Percentiles rank a stretch among this genome's conserved stretches.
phyloP scores from a whole-genome alignment of 2,113 vertebrate species.

The Plotosus lineatus region DNA sequence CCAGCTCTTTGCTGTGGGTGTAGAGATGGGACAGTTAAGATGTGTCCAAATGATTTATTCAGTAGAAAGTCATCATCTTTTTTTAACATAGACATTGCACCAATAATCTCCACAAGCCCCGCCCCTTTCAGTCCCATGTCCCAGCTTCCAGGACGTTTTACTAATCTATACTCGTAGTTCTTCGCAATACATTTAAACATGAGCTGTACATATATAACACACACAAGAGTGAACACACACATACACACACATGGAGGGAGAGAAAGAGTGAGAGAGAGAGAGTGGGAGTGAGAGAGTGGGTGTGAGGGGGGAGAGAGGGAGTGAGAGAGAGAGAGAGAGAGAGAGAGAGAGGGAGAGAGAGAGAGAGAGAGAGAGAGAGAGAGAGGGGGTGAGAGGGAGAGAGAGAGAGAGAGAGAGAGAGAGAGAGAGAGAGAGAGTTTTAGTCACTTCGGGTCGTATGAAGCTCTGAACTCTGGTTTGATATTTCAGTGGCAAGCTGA shows the following conservation, averaged over 20 bases:
- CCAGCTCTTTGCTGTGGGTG: not conserved
- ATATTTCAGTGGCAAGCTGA: slow-evolving; percentile 43
- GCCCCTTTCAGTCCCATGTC: not conserved
- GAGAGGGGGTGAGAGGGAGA: not conserved
- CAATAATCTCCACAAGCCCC: not conserved
- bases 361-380: not conserved
- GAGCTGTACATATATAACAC: not conserved
- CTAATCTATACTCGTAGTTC: not conserved
- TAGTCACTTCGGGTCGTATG: not conserved
- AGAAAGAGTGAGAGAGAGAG: not conserved
- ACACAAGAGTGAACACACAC: not conserved
- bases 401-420: not conserved
- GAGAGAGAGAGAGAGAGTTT: not conserved
- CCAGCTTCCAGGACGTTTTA: not conserved
- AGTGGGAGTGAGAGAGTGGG: not conserved
- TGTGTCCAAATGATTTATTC: no score
- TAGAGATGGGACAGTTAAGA: no score
- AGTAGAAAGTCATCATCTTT: no score
- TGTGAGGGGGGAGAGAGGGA: no score
- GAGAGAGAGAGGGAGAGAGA: not conserved
- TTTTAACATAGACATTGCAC: not conserved
- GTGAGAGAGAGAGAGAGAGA: not conserved
- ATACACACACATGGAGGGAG: no score
- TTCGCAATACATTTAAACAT: not conserved
- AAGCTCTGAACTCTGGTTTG: slow-evolving; percentile 33